These are phyloP conservation scores for Pyrocephalus nanus DNA, from an alignment of 2,797 vertebrate genomes.

Conservation along the genomic window DNA sequence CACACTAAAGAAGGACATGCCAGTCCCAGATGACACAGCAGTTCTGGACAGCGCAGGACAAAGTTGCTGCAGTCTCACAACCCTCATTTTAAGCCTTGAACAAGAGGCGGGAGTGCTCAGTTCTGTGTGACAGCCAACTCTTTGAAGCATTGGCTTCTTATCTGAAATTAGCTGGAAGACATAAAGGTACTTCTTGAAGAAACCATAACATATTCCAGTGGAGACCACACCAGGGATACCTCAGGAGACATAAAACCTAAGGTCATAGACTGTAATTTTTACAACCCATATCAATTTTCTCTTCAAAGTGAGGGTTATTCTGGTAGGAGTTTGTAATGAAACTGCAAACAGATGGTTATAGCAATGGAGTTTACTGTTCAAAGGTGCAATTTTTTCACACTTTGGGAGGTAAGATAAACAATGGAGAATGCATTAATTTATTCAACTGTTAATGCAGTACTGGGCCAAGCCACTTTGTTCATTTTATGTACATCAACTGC, in stretches of 20 bases:
- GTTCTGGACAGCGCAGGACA: not conserved
- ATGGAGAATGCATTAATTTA: constrained; percentile 53
- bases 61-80: not conserved
- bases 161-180: not conserved
- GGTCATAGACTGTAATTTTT: constrained; percentile 62
- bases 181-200: not conserved
- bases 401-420: constrained; percentile 76
- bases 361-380: constrained; percentile 53
- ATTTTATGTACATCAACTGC: constrained; percentile 61
- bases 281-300: constrained; percentile 62
- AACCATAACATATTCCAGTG: not conserved
- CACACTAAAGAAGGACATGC: not conserved
- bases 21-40: not conserved
- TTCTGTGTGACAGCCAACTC: not conserved
- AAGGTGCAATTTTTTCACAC: constrained; percentile 65
- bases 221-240: constrained; percentile 39
- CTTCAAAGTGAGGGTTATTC: constrained; percentile 71
- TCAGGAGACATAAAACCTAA: constrained; percentile 24
- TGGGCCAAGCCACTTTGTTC: constrained; percentile 61
- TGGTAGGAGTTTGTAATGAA: constrained; percentile 69
- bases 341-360: constrained; percentile 65
- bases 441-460: constrained; percentile 66
- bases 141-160: not conserved
- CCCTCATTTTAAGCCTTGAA: not conserved
- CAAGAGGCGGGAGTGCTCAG: not conserved